phyloP scores from a whole-genome alignment of 1,140 invertebrate genomes.

The Physella acuta region DNA sequence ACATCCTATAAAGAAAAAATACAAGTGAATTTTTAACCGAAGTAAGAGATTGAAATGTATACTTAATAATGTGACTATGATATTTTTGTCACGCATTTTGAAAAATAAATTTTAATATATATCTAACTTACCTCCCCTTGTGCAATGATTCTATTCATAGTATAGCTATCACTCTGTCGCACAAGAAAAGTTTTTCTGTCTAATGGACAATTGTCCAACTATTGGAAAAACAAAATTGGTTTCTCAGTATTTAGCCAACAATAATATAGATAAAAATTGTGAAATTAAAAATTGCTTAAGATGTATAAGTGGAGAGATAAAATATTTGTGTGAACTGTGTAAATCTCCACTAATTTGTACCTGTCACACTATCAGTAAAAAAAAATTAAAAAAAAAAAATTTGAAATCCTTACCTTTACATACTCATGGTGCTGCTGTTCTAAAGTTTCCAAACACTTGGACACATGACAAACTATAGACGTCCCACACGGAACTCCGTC shows the following conservation, averaged over 20 bases:
- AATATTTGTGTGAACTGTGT: no score
- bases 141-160: slow-evolving; percentile 54
- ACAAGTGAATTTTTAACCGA: no score
- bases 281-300: no score
- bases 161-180: slow-evolving; percentile 42
- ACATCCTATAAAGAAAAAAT: slow-evolving; percentile 55
- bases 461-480: slow-evolving; percentile 56
- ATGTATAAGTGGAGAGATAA: no score
- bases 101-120: no score
- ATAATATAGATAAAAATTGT: no score
- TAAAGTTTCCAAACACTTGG: slow-evolving; percentile 54
- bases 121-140: slow-evolving; percentile 56
- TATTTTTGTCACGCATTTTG: no score
- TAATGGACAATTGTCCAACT: slow-evolving; percentile 57
- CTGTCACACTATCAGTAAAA: neutral
- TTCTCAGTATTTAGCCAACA: no score
- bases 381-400: slow-evolving; percentile 9
- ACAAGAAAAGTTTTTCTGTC: slow-evolving; percentile 57
- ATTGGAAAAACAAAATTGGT: slow-evolving; percentile 28
- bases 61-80: no score
- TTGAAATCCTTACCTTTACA: slow-evolving; percentile 53
- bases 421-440: slow-evolving; percentile 61
- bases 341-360: no score
- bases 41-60: no score
- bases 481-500: slow-evolving; percentile 60